Evolutionary conservation across 2,888 invertebrate genomes (phyloP), one percentile per base, ranked within the genome.

Genomic region (Platycheirus rosarum): DNA sequence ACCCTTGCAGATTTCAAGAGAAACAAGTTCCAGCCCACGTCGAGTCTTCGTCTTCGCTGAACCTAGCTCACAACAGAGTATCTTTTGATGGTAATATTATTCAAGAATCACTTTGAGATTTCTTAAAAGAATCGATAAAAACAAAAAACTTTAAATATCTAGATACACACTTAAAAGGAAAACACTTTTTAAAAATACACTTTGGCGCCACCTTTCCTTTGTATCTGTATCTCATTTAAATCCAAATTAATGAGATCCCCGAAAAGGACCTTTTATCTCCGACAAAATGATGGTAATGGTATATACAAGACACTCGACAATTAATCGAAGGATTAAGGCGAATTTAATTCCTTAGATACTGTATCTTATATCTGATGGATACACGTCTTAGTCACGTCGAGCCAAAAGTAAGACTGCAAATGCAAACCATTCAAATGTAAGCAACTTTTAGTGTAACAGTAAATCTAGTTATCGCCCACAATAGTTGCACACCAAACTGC

Each of bases 1-100:
- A 62, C 74, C 57, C 46, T 75, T 65, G 75, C 57, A 79, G 46
- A 65, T 65, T 65, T 46, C 18, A 60, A 49, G 44, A 32, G 5
- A 55, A 77, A 78, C 75, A 13, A 63, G 74, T 80, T 73, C 42
- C 51, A 65, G 42, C 80, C 80, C 80, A 76, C 79, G 69, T 35
- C 46, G n/a, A 13, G 3, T 51, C 13, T 16, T 42, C 42, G 29
- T 26, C 14, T 14, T 48, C 20, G n/a, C n/a, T n/a, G n/a, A 23
- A 29, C 49, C 49, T 11, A 18, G 23, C 57, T 23, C 16, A 37
- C 29, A 32, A 74, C 14, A 5, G 35, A 48, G 75, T 68, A 53
- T 68, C 26, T 62, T 62, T 76, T 62, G n/a, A 49, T 55, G 62
- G 32, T 55, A 62, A 62, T 68, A 53, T 62, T 55, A 74, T 74